A percentile compares a stretch with the other conserved stretches of the same genome.
These are phyloP conservation scores for Drosophila tsacasi DNA, from an alignment of 1,140 invertebrate genomes.

Conservation along the genomic window DNA sequence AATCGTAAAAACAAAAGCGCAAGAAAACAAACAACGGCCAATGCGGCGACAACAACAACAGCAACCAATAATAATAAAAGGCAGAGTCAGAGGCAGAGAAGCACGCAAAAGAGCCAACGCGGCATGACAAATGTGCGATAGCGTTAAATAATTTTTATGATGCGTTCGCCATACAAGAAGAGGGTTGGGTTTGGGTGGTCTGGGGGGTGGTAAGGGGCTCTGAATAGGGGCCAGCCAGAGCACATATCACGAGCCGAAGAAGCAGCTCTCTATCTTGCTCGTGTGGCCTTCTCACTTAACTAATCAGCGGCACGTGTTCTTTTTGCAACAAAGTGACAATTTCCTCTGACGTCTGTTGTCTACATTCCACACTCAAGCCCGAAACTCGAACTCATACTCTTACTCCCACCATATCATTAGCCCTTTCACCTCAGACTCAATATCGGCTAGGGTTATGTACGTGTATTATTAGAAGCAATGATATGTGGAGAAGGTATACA, in stretches of 20 bases:
- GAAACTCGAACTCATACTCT: not conserved
- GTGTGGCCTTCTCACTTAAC: constrained; percentile 56
- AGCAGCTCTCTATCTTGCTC: constrained; percentile 30
- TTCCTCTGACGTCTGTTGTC: constrained; percentile 40
- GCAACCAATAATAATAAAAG: constrained; percentile 37
- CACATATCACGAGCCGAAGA: constrained; percentile 31
- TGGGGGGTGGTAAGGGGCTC: constrained; percentile 9
- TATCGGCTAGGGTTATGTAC: constrained; percentile 1
- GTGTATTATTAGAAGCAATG: not conserved
- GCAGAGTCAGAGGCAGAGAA: constrained; percentile 12
- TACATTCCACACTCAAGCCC: not conserved
- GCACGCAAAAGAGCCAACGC: constrained; percentile 66
- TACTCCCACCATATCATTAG: not conserved
- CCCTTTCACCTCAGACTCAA: constrained; percentile 12
- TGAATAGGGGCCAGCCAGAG: constrained; percentile 11
- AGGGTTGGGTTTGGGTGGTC: not conserved
- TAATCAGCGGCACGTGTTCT: constrained; percentile 80
- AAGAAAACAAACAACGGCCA: constrained; percentile 9
- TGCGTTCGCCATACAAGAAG: constrained; percentile 68
- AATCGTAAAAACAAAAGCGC: constrained; percentile 72
- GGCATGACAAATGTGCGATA: constrained; percentile 80
- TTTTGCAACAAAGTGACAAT: constrained; percentile 78
- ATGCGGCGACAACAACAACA: constrained; percentile 11
- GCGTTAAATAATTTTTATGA: constrained; percentile 83
- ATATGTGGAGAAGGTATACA: not conserved